phyloP scores from a whole-genome alignment of 2,797 vertebrate species.

The Chaetodon trifasciatus region DNA sequence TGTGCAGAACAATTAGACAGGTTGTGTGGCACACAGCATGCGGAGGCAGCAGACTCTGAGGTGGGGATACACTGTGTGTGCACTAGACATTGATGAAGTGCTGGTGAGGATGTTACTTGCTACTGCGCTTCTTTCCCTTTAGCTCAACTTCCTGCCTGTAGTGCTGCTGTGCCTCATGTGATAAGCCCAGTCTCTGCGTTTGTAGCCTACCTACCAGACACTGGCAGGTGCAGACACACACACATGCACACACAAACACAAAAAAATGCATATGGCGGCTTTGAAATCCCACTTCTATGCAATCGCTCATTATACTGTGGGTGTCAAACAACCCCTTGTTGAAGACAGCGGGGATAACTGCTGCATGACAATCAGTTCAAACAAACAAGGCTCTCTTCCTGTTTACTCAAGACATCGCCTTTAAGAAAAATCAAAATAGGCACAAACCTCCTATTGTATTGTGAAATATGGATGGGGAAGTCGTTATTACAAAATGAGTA shows the following conservation, averaged over 20 bases:
- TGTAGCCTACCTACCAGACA: constrained; percentile 32
- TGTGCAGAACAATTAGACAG: constrained; percentile 30
- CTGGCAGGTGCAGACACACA: constrained; percentile 34
- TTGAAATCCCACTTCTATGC: constrained; percentile 56
- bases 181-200: constrained; percentile 41
- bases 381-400: constrained; percentile 51
- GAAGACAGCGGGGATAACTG: constrained; percentile 54
- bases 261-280: constrained; percentile 21
- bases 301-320: constrained; percentile 51
- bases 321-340: constrained; percentile 55
- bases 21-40: constrained; percentile 12
- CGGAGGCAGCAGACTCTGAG: constrained; percentile 26
- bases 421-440: constrained; percentile 39
- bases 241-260: constrained; percentile 12
- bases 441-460: constrained; percentile 19
- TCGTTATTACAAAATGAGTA: constrained; percentile 40
- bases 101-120: constrained; percentile 34
- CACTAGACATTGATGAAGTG: constrained; percentile 41
- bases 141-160: constrained; percentile 60
- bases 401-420: constrained; percentile 37
- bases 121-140: constrained; percentile 50
- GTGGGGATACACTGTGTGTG: constrained; percentile 7
- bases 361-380: constrained; percentile 63
- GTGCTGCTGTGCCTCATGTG: constrained; percentile 53
- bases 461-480: constrained; percentile 40